Evolutionary conservation across 2,113 vertebrate genomes (phyloP), one percentile per base, ranked within the genome.

Genomic region (Sminthopsis crassicaudata): DNA sequence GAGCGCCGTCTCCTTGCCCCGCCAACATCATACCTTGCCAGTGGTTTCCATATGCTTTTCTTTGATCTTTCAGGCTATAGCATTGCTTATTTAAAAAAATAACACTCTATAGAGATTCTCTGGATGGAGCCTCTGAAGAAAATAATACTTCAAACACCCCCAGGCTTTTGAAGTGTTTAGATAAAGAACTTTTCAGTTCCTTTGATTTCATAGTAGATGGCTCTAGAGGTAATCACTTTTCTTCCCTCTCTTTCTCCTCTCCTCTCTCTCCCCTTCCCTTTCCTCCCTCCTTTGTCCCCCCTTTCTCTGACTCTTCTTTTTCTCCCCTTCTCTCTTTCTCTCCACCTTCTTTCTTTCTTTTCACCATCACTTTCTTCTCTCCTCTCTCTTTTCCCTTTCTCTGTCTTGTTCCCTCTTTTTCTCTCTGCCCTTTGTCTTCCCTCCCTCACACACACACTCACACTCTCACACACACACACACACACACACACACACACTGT

Each of bases 81-180:
- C 0, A 0, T 93, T 67, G 96, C 67, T 55, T 84, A 55, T 76
- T 90, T 92, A 55, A 84, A 94, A 96, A 98, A 30, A 76, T 25
- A 55, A 23, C 94, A 96, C 50, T 93, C 0, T 2, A 53, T 92
- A 93, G 96, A 50, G 92, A 60, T 98, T 98, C 96, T 96, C 97
- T 92, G 97, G 97, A 93, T 96, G 94, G 95, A 98, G 95, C 95
- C 94, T 96, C 95, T 97, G 96, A 98, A 96, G 98, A 97, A 97
- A 94, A 95, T 90, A 94, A 57, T 67, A 93, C 60, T 60, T 5
- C 0, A 93, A 93, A 95, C 93, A 97, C 55, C 10, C 6, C 19
- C 3, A 26, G 90, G 95, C 50, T 91, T 95, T 95, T 95, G 48
- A 97, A 97, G 95, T 14, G 93, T 14, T 52, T 76, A 57, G 93